Conservation (phyloP, 2,888 invertebrate genomes). For the Mythimna pallens region DNA sequence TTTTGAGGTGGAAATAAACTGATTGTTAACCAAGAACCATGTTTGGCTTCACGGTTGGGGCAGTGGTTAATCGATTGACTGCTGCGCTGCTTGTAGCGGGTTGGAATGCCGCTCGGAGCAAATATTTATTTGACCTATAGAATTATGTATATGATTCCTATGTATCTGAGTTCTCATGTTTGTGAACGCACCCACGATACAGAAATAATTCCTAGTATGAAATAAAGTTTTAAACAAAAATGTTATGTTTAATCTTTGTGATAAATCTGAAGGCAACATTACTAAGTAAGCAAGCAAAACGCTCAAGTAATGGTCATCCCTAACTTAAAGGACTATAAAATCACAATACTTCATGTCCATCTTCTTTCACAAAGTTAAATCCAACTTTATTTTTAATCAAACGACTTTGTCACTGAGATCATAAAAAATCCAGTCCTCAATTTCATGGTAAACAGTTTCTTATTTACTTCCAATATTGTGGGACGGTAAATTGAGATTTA, state of each 20-base stretch:
- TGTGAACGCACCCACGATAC: no score
- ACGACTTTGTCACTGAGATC: constrained; percentile 59
- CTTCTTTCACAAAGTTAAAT: constrained; percentile 41
- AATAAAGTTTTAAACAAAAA: no score
- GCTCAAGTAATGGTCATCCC: constrained; percentile 28
- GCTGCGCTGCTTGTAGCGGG: no score
- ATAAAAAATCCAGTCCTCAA: constrained; percentile 61
- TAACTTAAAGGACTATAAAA: constrained; percentile 37
- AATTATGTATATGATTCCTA: no score
- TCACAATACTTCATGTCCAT: constrained; percentile 35
- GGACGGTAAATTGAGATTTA: constrained; percentile 44
- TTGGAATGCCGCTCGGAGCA: no score
- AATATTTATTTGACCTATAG: no score
- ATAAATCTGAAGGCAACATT: constrained; percentile 22
- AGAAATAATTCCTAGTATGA: no score
- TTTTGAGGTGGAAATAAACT: constrained; percentile 3
- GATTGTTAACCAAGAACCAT: not conserved
- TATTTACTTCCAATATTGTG: constrained; percentile 54
- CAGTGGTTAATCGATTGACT: no score
- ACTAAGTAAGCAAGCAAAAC: constrained; percentile 14
- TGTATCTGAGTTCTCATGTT: no score
- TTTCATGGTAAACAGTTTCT: constrained; percentile 63
- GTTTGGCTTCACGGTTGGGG: no score
- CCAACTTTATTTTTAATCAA: constrained; percentile 65
- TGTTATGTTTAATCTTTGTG: not conserved